Percentiles rank a stretch among this genome's conserved stretches.
Conservation (phyloP, 2,113 vertebrate genomes). For the Lethenteron reissneri region DNA sequence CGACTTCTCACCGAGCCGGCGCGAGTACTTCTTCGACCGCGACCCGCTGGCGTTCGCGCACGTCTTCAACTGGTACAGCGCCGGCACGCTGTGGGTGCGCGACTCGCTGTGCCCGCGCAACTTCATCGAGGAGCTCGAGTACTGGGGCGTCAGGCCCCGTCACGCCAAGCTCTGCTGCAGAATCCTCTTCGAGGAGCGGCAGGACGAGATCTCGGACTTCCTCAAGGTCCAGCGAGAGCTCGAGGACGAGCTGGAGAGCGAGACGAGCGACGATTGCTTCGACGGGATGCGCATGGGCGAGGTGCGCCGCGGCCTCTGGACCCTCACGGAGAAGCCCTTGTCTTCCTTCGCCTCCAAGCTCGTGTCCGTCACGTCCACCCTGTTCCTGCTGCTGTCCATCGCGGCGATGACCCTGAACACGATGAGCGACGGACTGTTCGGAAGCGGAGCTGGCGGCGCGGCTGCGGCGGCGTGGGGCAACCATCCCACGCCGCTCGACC, state of each 20-base stretch:
- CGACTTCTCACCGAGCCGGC: slow-evolving; percentile 42
- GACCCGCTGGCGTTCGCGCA: slow-evolving; percentile 54
- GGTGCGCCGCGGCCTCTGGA: slow-evolving; percentile 28
- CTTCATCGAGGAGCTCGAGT: slow-evolving; percentile 43
- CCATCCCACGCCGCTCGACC: slow-evolving; percentile 19
- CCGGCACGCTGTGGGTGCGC: slow-evolving; percentile 35
- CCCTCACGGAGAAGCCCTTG: slow-evolving; percentile 39
- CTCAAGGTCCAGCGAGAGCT: slow-evolving; percentile 38
- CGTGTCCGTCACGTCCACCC: slow-evolving; percentile 33
- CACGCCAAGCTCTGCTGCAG: slow-evolving; percentile 37
- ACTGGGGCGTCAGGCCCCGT: slow-evolving; percentile 44
- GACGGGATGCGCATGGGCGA: slow-evolving; percentile 28
- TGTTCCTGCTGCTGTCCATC: slow-evolving; percentile 44
- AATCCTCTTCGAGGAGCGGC: slow-evolving; percentile 38
- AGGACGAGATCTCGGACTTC: slow-evolving; percentile 34
- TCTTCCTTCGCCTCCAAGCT: slow-evolving; percentile 34
- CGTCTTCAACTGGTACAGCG: slow-evolving; percentile 57
- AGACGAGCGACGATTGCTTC: slow-evolving; percentile 21
- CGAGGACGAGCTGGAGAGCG: slow-evolving; percentile 31
- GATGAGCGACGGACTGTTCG: slow-evolving; percentile 34
- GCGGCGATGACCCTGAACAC: slow-evolving; percentile 45
- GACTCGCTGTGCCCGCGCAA: slow-evolving; percentile 36
- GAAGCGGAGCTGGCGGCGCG: slow-evolving; percentile 3
- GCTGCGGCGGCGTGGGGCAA: too few species aligned
- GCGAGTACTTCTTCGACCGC: slow-evolving; percentile 64